These are phyloP conservation scores for Macroglossus sobrinus DNA, from an alignment of 2,113 vertebrate species.

Conservation along the genomic window DNA sequence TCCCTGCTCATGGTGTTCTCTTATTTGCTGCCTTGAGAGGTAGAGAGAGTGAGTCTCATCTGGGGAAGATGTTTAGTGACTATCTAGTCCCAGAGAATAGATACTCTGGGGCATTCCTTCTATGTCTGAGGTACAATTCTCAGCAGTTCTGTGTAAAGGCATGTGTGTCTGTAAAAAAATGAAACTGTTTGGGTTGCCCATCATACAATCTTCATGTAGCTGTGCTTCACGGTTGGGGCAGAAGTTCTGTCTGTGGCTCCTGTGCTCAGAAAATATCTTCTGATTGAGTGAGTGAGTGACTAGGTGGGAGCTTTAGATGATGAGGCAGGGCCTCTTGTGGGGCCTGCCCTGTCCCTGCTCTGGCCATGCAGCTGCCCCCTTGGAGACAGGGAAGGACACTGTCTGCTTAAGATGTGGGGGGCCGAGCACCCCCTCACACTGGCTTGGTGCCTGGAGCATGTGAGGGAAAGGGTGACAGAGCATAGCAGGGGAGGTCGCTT, in stretches of 20 bases:
- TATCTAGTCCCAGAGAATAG: not conserved
- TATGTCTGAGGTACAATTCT: not conserved
- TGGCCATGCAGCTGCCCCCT: not conserved
- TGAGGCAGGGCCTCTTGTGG: not conserved
- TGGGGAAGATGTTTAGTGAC: not conserved
- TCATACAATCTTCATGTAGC: accelerated
- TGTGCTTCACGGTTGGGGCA: too few species aligned
- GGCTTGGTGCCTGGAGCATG: not conserved
- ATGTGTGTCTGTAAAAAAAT: not conserved
- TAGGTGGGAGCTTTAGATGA: accelerated
- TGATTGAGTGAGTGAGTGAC: not conserved
- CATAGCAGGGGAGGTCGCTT: accelerated
- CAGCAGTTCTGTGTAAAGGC: not conserved
- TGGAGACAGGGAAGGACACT: not conserved
- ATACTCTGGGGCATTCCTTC: not conserved
- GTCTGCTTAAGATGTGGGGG: not conserved
- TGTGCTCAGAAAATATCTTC: not conserved
- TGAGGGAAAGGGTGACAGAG: not conserved
- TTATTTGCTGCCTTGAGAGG: not conserved
- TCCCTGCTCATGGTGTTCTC: too few species aligned
- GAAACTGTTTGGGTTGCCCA: not conserved
- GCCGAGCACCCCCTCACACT: not conserved
- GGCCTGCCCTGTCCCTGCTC: not conserved
- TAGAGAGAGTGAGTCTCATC: not conserved
- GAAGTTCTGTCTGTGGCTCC: not conserved